Conservation (phyloP, 2,113 vertebrate species). For the Coptodon bakossiorum region DNA sequence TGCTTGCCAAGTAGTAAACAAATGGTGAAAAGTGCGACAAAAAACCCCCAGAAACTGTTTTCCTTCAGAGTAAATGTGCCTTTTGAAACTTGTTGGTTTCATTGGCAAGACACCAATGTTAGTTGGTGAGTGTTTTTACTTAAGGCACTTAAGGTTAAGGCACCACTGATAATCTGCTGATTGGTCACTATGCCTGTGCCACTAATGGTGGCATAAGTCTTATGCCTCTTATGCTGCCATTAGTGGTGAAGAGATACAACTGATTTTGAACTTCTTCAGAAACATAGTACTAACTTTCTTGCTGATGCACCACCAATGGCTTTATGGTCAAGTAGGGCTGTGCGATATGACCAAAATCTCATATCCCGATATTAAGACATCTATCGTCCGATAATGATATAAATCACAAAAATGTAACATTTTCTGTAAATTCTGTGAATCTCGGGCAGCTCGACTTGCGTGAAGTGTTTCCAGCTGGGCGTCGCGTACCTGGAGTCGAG, state of each 20-base stretch:
- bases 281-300: neutral
- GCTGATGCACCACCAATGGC: fast-evolving
- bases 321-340: neutral
- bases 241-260: neutral
- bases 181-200: neutral
- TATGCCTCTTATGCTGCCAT: neutral
- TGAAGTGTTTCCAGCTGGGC: too few species aligned
- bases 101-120: neutral
- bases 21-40: neutral
- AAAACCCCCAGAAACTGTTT: fast-evolving
- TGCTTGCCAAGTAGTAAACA: neutral
- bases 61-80: neutral
- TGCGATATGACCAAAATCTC: too few species aligned
- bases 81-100: neutral
- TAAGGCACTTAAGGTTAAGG: neutral
- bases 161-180: neutral
- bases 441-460: too few species aligned
- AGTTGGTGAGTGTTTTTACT: neutral
- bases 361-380: too few species aligned
- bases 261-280: neutral
- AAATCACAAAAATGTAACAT: too few species aligned
- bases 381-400: too few species aligned
- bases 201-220: neutral
- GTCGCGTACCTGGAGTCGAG: too few species aligned
- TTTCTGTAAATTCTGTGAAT: too few species aligned